These are phyloP conservation scores for Prenolepis imparis DNA, from an alignment of 2,888 invertebrate genomes.

Conservation along the genomic window DNA sequence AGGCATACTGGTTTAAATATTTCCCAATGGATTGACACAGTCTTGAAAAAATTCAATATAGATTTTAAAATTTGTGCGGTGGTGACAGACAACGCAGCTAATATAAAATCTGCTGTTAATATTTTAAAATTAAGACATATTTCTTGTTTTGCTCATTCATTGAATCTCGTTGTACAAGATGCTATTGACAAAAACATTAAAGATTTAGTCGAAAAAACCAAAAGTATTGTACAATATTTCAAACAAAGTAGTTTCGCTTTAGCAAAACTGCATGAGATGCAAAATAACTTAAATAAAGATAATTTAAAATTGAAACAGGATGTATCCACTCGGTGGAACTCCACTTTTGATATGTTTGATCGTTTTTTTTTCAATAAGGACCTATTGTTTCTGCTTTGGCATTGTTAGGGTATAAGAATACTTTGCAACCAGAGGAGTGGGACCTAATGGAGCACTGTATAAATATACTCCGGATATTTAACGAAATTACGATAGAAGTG, in stretches of 20 bases:
- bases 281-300: not conserved
- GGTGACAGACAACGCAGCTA: too few species aligned
- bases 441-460: slow-evolving; percentile 7
- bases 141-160: slow-evolving; percentile 6
- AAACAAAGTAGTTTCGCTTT: slow-evolving; percentile 11
- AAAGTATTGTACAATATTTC: slow-evolving; percentile 9
- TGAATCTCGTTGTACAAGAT: slow-evolving; percentile 7
- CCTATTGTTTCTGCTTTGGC: slow-evolving; percentile 7
- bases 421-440: not conserved
- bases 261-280: slow-evolving; percentile 5
- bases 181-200: slow-evolving; percentile 17
- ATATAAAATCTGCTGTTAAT: not conserved
- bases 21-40: too few species aligned
- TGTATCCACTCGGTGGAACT: not conserved
- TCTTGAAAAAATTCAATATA: too few species aligned
- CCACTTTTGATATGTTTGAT: not conserved
- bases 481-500: not conserved
- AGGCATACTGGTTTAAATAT: not conserved
- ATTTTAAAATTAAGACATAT: not conserved
- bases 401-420: slow-evolving; percentile 6
- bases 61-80: too few species aligned
- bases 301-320: slow-evolving; percentile 4
- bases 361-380: slow-evolving; percentile 10
- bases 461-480: not conserved
- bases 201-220: not conserved